phyloP scores from a whole-genome alignment of 1,140 invertebrate genomes.

The Musca vetustissima region DNA sequence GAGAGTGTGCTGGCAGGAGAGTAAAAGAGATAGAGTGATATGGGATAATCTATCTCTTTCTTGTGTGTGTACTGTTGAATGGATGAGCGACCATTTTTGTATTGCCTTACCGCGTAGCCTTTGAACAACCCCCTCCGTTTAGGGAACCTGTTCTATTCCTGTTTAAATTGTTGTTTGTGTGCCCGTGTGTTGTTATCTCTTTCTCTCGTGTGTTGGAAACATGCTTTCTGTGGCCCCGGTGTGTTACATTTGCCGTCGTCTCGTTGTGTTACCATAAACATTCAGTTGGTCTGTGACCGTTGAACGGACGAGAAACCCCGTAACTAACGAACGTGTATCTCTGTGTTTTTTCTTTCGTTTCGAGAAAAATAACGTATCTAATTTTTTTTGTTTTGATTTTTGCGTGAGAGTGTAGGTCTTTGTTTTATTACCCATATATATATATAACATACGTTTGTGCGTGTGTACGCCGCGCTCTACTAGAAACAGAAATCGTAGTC shows the following conservation, averaged over 20 bases:
- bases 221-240: background rate
- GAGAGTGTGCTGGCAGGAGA: no score
- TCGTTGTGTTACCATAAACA: slow-evolving; percentile 10
- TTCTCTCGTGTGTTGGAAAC: background rate
- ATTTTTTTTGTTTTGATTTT: no score
- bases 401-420: slow-evolving; percentile 28
- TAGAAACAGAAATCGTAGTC: background rate
- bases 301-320: slow-evolving; percentile 34
- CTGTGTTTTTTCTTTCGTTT: no score
- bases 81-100: slow-evolving; percentile 11
- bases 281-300: slow-evolving; percentile 54
- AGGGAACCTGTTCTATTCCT: background rate
- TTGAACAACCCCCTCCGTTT: background rate
- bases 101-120: background rate
- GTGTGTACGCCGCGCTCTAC: background rate
- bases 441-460: slow-evolving; percentile 11
- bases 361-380: no score
- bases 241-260: slow-evolving; percentile 16
- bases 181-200: background rate
- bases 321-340: no score
- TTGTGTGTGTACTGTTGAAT: background rate
- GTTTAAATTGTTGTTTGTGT: slow-evolving; percentile 4
- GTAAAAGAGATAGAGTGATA: background rate
- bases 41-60: background rate
- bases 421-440: background rate